These are phyloP conservation scores for Euproctis similis DNA, from an alignment of 2,888 invertebrate species.

Conservation along the genomic window DNA sequence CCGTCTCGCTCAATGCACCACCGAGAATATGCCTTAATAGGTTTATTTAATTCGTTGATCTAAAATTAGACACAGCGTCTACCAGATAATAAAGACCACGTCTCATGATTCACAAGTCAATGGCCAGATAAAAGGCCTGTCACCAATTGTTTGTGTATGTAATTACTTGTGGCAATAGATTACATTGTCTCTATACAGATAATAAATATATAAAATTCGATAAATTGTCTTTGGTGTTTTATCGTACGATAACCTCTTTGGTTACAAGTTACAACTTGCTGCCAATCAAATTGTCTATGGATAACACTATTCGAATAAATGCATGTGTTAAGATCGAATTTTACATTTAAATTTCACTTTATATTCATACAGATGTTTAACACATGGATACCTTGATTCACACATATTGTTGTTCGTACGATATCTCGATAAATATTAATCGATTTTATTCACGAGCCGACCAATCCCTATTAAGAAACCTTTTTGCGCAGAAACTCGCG, in stretches of 20 bases:
- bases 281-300: slow-evolving; percentile 32
- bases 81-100: slow-evolving; percentile 16
- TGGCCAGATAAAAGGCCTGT: slow-evolving; percentile 39
- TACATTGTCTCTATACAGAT: slow-evolving; percentile 46
- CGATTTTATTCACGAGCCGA: slow-evolving; percentile 29
- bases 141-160: slow-evolving; percentile 32
- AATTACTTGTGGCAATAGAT: slow-evolving; percentile 41
- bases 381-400: slow-evolving; percentile 48
- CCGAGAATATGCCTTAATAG: slow-evolving; percentile 6
- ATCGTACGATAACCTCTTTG: slow-evolving; percentile 53
- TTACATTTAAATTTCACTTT: slow-evolving; percentile 45
- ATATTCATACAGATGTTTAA: slow-evolving; percentile 56
- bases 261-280: slow-evolving; percentile 22
- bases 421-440: slow-evolving; percentile 67
- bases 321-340: slow-evolving; percentile 46
- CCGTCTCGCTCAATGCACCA: slow-evolving; percentile 7
- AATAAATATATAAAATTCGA: slow-evolving; percentile 42
- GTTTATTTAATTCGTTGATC: slow-evolving; percentile 13
- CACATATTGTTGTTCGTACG: slow-evolving; percentile 46
- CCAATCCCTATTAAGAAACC: slow-evolving; percentile 30
- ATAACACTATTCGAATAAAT: slow-evolving; percentile 33
- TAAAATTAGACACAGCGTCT: slow-evolving; percentile 19
- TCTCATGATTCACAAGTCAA: slow-evolving; percentile 35
- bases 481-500: slow-evolving; percentile 34
- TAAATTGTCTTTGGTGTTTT: slow-evolving; percentile 41